A percentile compares a stretch with the other conserved stretches of the same genome.
phyloP scores from a whole-genome alignment of 2,888 invertebrate genomes.

The Ommatoiulus sabulosus region DNA sequence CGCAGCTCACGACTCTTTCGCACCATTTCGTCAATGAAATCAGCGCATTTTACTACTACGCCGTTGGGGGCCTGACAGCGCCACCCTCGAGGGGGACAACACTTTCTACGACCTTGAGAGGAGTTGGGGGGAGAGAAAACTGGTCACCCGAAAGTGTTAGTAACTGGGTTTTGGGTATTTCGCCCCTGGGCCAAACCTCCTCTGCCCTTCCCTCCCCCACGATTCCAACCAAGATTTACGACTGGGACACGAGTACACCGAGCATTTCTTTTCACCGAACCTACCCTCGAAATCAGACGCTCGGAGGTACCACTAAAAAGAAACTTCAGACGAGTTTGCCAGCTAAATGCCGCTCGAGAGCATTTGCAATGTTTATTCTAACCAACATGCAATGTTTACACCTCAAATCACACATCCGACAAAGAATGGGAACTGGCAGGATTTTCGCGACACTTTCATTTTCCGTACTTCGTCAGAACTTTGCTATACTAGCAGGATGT shows the following conservation, averaged over 20 bases:
- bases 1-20: neutral
- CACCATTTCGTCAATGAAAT: neutral
- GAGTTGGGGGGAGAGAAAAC: neutral
- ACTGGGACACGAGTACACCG: neutral
- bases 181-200: neutral
- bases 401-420: too few species aligned
- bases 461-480: neutral
- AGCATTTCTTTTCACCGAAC: neutral
- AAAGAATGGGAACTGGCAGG: too few species aligned
- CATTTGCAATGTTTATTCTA: too few species aligned
- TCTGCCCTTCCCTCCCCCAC: neutral
- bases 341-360: too few species aligned
- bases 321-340: neutral
- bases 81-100: neutral
- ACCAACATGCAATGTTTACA: too few species aligned
- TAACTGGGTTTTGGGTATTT: neutral
- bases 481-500: neutral
- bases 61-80: neutral
- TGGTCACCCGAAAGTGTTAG: neutral
- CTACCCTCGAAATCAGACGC: neutral
- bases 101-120: neutral
- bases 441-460: neutral
- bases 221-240: neutral
- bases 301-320: too few species aligned
- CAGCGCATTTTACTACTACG: neutral